Evolutionary conservation across 2,113 vertebrate genomes (phyloP).

Genomic region (Apodemus speciosus): DNA sequence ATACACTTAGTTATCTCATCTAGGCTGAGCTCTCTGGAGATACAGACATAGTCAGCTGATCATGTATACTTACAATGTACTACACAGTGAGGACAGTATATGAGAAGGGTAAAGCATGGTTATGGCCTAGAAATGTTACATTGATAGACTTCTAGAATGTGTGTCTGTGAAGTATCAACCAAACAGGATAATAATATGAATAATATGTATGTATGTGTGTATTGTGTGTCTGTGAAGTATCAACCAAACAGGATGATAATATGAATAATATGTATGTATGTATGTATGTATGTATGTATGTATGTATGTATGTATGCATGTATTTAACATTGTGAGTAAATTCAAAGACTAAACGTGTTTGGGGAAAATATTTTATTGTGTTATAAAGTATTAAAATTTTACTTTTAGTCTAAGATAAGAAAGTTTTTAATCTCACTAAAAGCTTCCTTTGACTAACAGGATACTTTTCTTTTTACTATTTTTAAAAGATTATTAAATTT

Average conservation of each 20-base stretch:
- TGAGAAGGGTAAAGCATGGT: neutral
- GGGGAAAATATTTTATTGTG: neutral
- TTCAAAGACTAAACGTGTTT: neutral
- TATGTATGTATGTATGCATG: neutral
- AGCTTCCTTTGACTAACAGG: neutral
- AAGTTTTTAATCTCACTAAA: conserved; percentile 52
- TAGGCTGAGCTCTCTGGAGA: neutral
- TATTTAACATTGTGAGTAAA: neutral
- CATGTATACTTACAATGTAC: neutral
- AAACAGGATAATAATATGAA: neutral
- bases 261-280: too few species aligned
- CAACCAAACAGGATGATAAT: neutral
- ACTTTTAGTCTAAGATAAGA: conserved; percentile 8
- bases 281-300: neutral
- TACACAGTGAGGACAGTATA: neutral
- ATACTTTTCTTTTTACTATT: conserved; percentile 19
- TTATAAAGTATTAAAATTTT: neutral
- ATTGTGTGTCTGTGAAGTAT: neutral
- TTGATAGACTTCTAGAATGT: neutral
- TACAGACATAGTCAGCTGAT: neutral
- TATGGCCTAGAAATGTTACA: neutral
- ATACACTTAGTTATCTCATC: conserved; percentile 16
- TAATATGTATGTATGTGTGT: too few species aligned
- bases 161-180: neutral
- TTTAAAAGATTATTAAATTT: conserved; percentile 65